Conservation (phyloP, 2,888 invertebrate species). For the Clanis bilineata region DNA sequence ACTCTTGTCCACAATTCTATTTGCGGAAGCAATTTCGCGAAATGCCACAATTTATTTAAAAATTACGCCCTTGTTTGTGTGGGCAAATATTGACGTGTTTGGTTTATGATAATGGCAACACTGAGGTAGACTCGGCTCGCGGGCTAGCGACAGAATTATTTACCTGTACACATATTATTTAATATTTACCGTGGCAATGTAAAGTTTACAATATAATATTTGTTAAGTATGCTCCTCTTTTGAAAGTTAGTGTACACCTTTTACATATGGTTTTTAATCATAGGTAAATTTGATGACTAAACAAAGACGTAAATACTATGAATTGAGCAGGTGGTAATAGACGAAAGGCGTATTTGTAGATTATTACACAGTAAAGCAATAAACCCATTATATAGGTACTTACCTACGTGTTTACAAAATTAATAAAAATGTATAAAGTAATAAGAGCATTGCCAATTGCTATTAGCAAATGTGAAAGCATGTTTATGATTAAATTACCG, state of each 20-base stretch:
- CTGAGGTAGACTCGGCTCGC: slow-evolving; percentile 61
- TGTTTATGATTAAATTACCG: too few species aligned
- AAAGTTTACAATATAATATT: slow-evolving; percentile 81
- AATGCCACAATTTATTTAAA: slow-evolving; percentile 83
- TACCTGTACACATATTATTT: slow-evolving; percentile 77
- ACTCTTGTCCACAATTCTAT: slow-evolving; percentile 74
- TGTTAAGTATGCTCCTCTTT: slow-evolving; percentile 78
- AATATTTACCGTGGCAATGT: slow-evolving; percentile 78
- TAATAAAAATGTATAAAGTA: not conserved
- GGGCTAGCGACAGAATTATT: slow-evolving; percentile 76
- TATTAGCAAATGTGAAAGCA: too few species aligned
- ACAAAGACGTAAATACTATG: slow-evolving; percentile 39
- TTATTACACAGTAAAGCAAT: not conserved
- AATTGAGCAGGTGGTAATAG: slow-evolving; percentile 47
- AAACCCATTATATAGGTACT: not conserved
- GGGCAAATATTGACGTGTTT: slow-evolving; percentile 82
- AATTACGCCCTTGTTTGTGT: slow-evolving; percentile 82
- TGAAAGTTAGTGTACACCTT: slow-evolving; percentile 69
- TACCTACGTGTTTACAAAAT: not conserved
- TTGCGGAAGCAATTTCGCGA: slow-evolving; percentile 81
- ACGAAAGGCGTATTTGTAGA: slow-evolving; percentile 31
- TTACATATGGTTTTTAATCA: slow-evolving; percentile 74
- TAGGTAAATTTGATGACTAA: slow-evolving; percentile 73
- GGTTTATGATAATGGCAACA: slow-evolving; percentile 83
- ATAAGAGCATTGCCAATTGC: too few species aligned